These are phyloP conservation scores for Hapalemur alaotrensis DNA, from an alignment of 2,797 vertebrate species.

Conservation along the genomic window DNA sequence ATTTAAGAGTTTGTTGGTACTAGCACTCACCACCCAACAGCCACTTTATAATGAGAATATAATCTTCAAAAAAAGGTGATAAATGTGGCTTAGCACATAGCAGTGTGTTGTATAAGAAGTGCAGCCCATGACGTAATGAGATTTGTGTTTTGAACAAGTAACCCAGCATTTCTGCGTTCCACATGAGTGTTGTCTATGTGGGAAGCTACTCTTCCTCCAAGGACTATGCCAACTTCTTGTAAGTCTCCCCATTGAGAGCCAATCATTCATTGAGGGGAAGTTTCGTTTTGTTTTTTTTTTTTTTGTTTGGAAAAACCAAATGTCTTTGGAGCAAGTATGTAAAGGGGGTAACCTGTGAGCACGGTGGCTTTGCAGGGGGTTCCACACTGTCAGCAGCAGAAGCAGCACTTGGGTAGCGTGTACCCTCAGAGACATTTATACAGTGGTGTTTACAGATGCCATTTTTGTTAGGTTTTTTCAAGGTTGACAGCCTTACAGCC, in stretches of 20 bases:
- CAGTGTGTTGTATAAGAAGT: not conserved
- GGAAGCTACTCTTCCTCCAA: not conserved
- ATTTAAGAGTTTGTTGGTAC: constrained; percentile 71
- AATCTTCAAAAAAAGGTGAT: constrained; percentile 44
- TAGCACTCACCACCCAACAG: constrained; percentile 74
- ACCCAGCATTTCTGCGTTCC: not conserved
- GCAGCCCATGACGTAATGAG: accelerated
- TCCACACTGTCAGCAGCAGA: not conserved
- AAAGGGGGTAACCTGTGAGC: accelerated
- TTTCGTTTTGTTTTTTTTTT: not conserved
- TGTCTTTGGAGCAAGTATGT: not conserved
- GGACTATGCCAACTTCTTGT: not conserved
- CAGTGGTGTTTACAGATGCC: not conserved
- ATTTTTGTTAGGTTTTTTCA: not conserved
- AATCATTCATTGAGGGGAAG: not conserved
- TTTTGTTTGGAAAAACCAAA: not conserved
- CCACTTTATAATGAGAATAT: constrained; percentile 81
- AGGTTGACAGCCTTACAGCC: not conserved
- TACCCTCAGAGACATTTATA: not conserved
- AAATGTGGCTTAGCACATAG: constrained; percentile 20
- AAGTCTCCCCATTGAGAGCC: not conserved
- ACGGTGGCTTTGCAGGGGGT: accelerated
- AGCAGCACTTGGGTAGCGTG: not conserved
- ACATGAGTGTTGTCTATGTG: accelerated
- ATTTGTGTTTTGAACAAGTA: not conserved